Base-by-base conservation (phyloP, 2,797 vertebrate species). In the Crypturellus tataupa region DNA sequence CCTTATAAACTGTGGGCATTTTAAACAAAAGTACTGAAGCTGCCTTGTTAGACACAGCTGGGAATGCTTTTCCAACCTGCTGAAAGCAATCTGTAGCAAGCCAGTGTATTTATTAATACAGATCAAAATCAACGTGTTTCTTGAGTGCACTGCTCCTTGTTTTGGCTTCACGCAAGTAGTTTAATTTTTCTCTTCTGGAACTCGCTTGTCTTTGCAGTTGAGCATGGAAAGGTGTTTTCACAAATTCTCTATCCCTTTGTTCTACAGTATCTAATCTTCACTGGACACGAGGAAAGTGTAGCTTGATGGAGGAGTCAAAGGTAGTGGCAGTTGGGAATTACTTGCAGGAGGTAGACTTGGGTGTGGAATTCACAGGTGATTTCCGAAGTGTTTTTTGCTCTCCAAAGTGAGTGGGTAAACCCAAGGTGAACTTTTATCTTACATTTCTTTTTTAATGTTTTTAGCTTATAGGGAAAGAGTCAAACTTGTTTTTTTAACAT, bases 81-180 rank as follows among this genome's bases (percentile, higher is more conserved):
- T 75, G 75, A 25, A 67, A 24, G 4, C 20, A 12, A 10, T 29
- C 6, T 15, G 55, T 1, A 17, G 76, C 65, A 75, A 75, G 49
- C 18, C 29, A 29, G 27, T 0, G 67, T 46, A 12, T 55, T 33
- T 3, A 2, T 44, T 39, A 2, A 1, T 0, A 0, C 3, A 12
- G 67, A 40, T 55, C 58, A 47, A 25, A n/a, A 0, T 59, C 70
- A 13, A 27, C 4, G 3, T 5, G 1, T 19, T 64, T 40, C 33
- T 12, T 47, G 3, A 0, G 8, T 13, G 47, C 58, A 3, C 56
- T 80, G 78, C 64, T 68, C 35, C 77, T 72, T 67, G 23, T 60
- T 44, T 19, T 55, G 1, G 1, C 23, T 56, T 69, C 8, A 0
- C 10, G 2, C 24, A 5, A 39, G 29, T 23, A 1, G 31, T 62